These are phyloP conservation scores for Saimiri boliviensis DNA, from an alignment of 2,113 vertebrate species.

Conservation along the genomic window DNA sequence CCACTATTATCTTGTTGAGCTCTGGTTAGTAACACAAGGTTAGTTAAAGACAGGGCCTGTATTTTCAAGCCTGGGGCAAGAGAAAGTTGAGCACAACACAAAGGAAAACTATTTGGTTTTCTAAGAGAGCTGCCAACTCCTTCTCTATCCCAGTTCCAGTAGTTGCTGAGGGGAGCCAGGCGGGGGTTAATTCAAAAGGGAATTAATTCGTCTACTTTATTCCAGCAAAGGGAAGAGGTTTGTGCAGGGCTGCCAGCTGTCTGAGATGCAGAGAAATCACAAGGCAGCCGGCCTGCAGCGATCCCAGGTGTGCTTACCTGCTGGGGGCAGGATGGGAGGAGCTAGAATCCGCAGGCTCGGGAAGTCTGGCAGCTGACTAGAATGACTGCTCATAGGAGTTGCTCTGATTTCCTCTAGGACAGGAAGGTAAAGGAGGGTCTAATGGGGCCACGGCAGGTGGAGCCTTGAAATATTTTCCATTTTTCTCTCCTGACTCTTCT, in stretches of 20 bases:
- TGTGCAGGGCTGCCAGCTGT: conserved; percentile 63
- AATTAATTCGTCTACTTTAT: conserved; percentile 70
- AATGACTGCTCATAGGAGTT: conserved; percentile 59
- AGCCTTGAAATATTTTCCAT: conserved; percentile 32
- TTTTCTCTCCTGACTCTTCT: not conserved
- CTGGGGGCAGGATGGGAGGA: not conserved
- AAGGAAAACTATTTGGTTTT: conserved; percentile 79
- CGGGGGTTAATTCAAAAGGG: conserved; percentile 72
- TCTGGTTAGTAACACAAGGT: conserved; percentile 58
- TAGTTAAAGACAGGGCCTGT: conserved; percentile 70
- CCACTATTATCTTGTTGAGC: conserved; percentile 69
- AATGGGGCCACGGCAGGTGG: not conserved
- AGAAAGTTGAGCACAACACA: conserved; percentile 77
- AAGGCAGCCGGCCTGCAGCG: conserved; percentile 61
- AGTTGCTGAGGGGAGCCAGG: conserved; percentile 52
- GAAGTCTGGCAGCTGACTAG: conserved; percentile 40
- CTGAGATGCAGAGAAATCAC: conserved; percentile 69
- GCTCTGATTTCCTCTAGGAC: conserved; percentile 46
- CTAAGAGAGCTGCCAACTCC: conserved; percentile 64
- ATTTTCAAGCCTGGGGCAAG: conserved; percentile 77
- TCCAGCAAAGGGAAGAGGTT: conserved; percentile 65
- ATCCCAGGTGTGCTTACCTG: conserved; percentile 53
- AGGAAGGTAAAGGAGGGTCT: conserved; percentile 40
- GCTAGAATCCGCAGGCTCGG: not conserved
- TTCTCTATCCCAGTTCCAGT: conserved; percentile 64